Base-by-base conservation (phyloP, 2,113 vertebrate genomes). In the Typhlomys cinereus region DNA sequence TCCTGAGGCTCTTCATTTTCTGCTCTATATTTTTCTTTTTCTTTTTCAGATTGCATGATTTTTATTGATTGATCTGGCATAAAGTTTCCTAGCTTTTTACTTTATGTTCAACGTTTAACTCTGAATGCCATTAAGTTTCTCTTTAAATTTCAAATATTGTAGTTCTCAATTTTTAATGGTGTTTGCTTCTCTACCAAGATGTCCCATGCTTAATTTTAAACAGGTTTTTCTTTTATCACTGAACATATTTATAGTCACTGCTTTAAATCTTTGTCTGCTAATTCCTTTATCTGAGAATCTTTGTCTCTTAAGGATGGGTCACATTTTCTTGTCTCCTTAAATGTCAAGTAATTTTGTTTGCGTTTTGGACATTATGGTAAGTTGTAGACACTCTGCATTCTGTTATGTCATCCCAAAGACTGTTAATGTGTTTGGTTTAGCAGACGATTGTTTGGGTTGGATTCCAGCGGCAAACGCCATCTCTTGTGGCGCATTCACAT, bases 261-360 rank as follows among this genome's bases (percentile, higher is more conserved):
- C 5, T 90, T 92, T 46, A 84, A 75, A 61, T 74, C 11, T 92
- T 76, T 46, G 46, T 62, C 73, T 90, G 59, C 29, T 80, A 59
- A 67, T 29, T 85, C 41, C 54, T 81, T 44, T 15, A 76, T 36
- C 59, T 66, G 36, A 84, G 39, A 41, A 39, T 48, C 1, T 27
- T 14, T 73, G 73, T 69, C 8, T 73, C 29, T 82, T 66, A 36
- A 84, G 85, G 76, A n/a, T 70, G 36, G 39, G n/a, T 78, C 25
- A 34, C 34, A 41, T 82, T 66, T 66, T 90, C 21, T 34, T 73
- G 1, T 85, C 76, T 85, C 39, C 78, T 88, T 62, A 76, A 66
- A 50, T 12, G 1, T 46, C 27, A 76, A 27, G 6, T 78, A 71
- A 59, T 67, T 83, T 70, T 84, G 59, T 66, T 78, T 46, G 25